Evolutionary conservation across 2,113 vertebrate species (phyloP), one percentile per base, ranked within the genome.

Genomic region (Calonectris borealis): DNA sequence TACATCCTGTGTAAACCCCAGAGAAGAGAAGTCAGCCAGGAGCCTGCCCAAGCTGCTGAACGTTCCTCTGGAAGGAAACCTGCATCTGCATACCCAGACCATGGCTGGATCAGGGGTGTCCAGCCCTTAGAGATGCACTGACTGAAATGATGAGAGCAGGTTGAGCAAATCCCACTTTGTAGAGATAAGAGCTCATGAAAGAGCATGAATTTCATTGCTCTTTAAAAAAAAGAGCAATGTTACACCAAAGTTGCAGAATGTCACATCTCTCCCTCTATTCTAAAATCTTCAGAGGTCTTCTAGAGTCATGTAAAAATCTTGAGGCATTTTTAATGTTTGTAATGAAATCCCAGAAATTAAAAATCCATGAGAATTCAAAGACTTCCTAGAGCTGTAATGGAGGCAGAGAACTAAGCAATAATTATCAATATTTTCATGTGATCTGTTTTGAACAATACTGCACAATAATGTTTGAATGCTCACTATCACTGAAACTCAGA

Each of bases 151-250:
- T 21, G 16, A 48, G 15, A 77, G 7, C 10, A 40, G 27, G 72
- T 81, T 36, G 11, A 81, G 31, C 36, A 65, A 70, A 73, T 25
- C 20, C 16, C 31, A 78, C 11, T 86, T 91, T 31, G 32, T 11
- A 77, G n/a, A 72, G 27, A 13, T 17, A 69, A 91, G 3, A 72
- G 26, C 29, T 86, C 44, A 42, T 16, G 11, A 40, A 40, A 40
- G 49, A 77, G 16, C 7, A n/a, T n/a, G n/a, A 73, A 48, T 5
- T 4, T 34, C 31, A 55, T 14, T 34, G 27, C 31, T 38, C 34
- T 32, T 7, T 20, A 32, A 46, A 52, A 36, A 26, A 31, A n/a
- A 29, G 49, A 15, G n/a, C n/a, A n/a, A n/a, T 0, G 0, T 11
- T 46, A 52, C 17, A 61, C 8, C 54, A 29, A 72, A 34, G 48